Percentiles rank a stretch among this genome's conserved stretches.
phyloP scores from a whole-genome alignment of 2,888 invertebrate genomes.

The Hecatera dysodea region DNA sequence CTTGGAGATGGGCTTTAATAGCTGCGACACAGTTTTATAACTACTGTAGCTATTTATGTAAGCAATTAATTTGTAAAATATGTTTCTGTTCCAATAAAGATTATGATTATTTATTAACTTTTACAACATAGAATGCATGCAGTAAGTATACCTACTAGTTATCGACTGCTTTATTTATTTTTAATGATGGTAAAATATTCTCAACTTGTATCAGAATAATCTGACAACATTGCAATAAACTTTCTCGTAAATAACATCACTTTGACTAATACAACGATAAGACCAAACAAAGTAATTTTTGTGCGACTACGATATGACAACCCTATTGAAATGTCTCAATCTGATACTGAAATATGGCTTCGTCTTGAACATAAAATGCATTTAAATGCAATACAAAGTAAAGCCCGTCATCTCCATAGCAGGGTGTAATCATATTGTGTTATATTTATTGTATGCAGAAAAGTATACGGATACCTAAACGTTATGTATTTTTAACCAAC shows the following conservation, averaged over 20 bases:
- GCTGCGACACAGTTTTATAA: no score
- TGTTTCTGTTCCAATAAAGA: no score
- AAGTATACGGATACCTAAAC: not conserved
- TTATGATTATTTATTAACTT: no score
- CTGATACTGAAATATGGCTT: conserved; percentile 64
- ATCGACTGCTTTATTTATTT: not conserved
- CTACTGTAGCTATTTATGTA: no score
- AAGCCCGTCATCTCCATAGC: conserved; percentile 25
- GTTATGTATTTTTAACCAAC: not conserved
- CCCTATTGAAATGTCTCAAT: conserved; percentile 57
- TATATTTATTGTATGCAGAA: conserved; percentile 19
- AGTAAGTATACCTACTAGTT: no score
- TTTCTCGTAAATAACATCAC: not conserved
- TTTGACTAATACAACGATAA: not conserved
- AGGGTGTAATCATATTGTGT: conserved; percentile 37
- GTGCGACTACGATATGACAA: conserved; percentile 26
- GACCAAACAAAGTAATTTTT: not conserved
- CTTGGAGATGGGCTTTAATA: no score
- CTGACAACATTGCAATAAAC: not conserved
- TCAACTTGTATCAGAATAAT: not conserved
- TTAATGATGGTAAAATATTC: not conserved
- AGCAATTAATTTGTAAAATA: no score
- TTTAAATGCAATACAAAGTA: conserved; percentile 58
- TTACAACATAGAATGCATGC: no score
- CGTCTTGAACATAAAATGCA: conserved; percentile 56